Evolutionary conservation across 2,113 vertebrate species (phyloP).

Genomic region (Lynx canadensis): DNA sequence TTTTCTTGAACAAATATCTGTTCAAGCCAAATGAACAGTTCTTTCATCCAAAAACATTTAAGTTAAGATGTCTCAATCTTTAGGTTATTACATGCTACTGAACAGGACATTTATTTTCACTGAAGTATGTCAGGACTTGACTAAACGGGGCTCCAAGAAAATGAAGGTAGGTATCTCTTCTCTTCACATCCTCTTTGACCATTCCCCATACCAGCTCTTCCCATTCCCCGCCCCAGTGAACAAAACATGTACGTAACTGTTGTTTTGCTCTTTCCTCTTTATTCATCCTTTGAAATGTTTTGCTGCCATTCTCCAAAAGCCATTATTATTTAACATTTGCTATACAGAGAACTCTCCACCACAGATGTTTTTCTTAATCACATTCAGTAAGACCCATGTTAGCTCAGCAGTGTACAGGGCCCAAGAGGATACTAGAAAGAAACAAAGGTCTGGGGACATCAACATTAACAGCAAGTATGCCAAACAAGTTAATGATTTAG

Average conservation of each 20-base stretch:
- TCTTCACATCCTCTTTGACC: not conserved
- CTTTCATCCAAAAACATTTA: not conserved
- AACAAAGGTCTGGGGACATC: not conserved
- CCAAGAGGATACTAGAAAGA: not conserved
- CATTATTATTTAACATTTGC: not conserved
- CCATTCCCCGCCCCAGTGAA: not conserved
- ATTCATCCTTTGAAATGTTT: not conserved
- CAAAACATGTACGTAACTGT: not conserved
- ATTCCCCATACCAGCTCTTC: not conserved
- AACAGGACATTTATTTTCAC: not conserved
- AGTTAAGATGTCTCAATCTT: not conserved
- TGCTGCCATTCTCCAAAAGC: not conserved
- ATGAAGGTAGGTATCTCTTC: not conserved
- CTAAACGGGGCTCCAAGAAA: not conserved
- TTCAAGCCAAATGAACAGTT: constrained; percentile 3
- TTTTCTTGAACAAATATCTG: constrained; percentile 26
- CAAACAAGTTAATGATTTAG: not conserved
- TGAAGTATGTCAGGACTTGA: not conserved
- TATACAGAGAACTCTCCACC: not conserved
- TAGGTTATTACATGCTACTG: not conserved
- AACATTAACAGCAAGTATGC: not conserved
- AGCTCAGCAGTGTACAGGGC: not conserved
- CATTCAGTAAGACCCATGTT: not conserved
- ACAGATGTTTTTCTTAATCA: not conserved
- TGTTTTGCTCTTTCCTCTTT: not conserved